Evolutionary conservation across 2,888 invertebrate species (phyloP), one percentile per base, ranked within the genome.

Genomic region (Crossocerus cetratus): DNA sequence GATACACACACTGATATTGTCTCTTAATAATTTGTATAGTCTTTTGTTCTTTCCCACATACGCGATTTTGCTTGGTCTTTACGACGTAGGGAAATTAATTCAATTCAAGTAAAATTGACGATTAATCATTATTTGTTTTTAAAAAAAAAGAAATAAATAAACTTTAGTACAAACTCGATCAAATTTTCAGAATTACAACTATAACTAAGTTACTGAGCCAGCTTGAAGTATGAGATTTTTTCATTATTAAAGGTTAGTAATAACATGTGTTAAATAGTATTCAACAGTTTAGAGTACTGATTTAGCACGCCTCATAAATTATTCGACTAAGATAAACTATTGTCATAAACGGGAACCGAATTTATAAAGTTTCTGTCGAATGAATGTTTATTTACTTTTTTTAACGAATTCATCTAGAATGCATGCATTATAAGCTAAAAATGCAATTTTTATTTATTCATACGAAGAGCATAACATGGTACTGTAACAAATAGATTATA

Each of bases 181-280:
- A 56, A 73, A 75, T 75, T 75, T 73, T 73, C 73, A 73, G 73
- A 75, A 73, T 32, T 73, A 49, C 18, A 18, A n/a, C 49, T 16
- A 18, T 49, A 49, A 16, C 49, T 49, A 49, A 49, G 13, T 49
- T 75, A 75, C 66, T 69, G 73, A 69, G 66, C 68, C 73, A 60
- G 59, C 75, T 73, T 75, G 66, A 69, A 73, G 65, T 73, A 75
- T 73, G 69, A 75, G 69, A 75, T 75, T 73, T 75, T 69, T 42
- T 75, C 69, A 43, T 64, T 69, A 73, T 61, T 75, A 55, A 73
- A 75, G 75, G 75, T 75, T 75, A 75, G 75, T 75, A 73, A 61
- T 64, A 63, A 64, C 22, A 63, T 43, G 61, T 66, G 66, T 69
- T 69, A 73, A 56, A 58, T 65, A 57, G 66, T 64, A 65, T 64